These are phyloP conservation scores for Brachypodius melanocephalos DNA, from an alignment of 2,113 vertebrate species.

Conservation along the genomic window DNA sequence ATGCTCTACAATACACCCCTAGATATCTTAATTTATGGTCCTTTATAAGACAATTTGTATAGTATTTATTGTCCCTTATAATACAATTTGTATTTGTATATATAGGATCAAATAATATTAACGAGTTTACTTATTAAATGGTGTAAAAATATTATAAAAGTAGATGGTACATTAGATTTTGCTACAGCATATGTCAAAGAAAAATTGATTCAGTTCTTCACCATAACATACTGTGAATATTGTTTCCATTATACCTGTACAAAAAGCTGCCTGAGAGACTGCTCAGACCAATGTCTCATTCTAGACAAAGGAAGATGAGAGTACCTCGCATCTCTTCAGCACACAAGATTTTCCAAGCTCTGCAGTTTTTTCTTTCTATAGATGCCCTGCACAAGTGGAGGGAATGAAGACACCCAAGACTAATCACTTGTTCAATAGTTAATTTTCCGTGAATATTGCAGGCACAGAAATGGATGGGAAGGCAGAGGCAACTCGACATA, in stretches of 20 bases:
- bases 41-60: not conserved
- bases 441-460: not conserved
- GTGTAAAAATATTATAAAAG: not conserved
- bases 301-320: not conserved
- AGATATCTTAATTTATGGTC: not conserved
- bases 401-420: not conserved
- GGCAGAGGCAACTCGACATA: not conserved
- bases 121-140: not conserved
- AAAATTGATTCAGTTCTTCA: not conserved
- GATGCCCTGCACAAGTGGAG: not conserved
- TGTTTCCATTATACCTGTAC: not conserved
- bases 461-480: not conserved
- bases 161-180: not conserved
- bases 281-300: not conserved
- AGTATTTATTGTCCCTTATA: not conserved
- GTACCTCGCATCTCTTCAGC: not conserved
- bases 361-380: not conserved
- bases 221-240: not conserved
- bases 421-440: not conserved
- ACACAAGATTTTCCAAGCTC: not conserved
- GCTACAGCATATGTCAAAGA: not conserved
- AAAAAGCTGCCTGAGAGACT: not conserved
- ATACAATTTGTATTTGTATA: not conserved
- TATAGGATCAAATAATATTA: not conserved
- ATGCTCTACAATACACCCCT: not conserved